phyloP scores from a whole-genome alignment of 2,888 invertebrate genomes.

The Nephrocerus scutellatus region DNA sequence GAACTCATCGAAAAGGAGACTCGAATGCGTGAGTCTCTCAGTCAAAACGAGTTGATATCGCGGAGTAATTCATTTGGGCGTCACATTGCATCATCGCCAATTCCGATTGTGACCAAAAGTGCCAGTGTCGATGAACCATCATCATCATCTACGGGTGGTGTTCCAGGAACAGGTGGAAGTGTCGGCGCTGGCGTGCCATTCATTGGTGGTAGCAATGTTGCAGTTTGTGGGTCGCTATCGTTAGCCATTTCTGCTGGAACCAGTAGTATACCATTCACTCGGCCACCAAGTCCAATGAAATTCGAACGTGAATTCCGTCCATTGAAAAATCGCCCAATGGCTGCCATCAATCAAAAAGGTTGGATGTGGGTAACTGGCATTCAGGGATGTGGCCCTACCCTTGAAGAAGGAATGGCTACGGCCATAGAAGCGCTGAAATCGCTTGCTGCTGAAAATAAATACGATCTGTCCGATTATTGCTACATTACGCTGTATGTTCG shows the following conservation, averaged over 20 bases:
- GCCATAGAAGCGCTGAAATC: conserved; percentile 68
- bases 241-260: conserved; percentile 42
- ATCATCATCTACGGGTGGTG: conserved; percentile 31
- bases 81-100: conserved; percentile 43
- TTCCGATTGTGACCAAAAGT: conserved; percentile 47
- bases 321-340: conserved; percentile 56
- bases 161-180: conserved; percentile 23
- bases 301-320: conserved; percentile 55
- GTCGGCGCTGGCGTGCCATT: not conserved
- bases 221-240: conserved; percentile 42
- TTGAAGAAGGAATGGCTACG: conserved; percentile 59
- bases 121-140: conserved; percentile 45
- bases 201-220: conserved; percentile 39
- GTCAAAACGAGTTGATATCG: conserved; percentile 46
- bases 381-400: conserved; percentile 61
- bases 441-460: conserved; percentile 37
- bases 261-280: conserved; percentile 31
- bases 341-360: conserved; percentile 63
- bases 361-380: conserved; percentile 83
- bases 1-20: conserved; percentile 54
- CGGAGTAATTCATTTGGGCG: conserved; percentile 47
- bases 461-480: conserved; percentile 61
- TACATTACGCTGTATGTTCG: conserved; percentile 78
- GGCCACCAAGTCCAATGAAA: conserved; percentile 48
- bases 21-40: conserved; percentile 45